Conservation (phyloP, 2,113 vertebrate genomes). For the Neogale vison region DNA sequence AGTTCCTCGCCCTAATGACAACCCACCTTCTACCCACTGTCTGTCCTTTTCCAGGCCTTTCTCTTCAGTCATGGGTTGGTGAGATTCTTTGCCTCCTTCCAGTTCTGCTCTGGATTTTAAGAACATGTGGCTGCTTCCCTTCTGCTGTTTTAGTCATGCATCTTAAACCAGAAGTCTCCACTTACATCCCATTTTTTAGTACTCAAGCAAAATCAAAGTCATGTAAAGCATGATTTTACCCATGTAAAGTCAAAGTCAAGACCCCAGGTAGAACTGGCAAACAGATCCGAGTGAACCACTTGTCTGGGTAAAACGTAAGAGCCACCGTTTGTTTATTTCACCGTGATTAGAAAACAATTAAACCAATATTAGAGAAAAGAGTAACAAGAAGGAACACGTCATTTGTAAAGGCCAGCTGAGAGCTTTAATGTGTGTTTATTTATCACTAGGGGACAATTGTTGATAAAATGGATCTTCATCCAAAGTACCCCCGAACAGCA, state of each 20-base stretch:
- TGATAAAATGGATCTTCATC: conserved; percentile 19
- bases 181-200: not conserved
- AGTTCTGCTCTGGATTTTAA: not conserved
- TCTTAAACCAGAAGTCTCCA: not conserved
- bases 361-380: not conserved
- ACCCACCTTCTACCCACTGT: not conserved
- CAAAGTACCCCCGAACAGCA: not conserved
- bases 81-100: not conserved
- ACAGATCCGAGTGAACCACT: not conserved
- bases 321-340: not conserved
- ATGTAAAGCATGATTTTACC: too few relatives aligned
- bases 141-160: not conserved
- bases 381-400: not conserved
- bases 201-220: not conserved
- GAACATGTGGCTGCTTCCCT: not conserved
- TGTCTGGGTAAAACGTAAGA: conserved; percentile 34
- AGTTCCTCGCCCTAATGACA: not conserved
- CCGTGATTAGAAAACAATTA: conserved; percentile 21
- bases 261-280: not conserved
- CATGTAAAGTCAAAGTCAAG: not conserved
- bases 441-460: not conserved
- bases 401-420: not conserved
- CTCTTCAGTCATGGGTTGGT: not conserved
- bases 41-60: not conserved
- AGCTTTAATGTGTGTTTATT: conserved; percentile 4